These are phyloP conservation scores for Malaclemys terrapin DNA, from an alignment of 2,113 vertebrate genomes.

Conservation along the genomic window DNA sequence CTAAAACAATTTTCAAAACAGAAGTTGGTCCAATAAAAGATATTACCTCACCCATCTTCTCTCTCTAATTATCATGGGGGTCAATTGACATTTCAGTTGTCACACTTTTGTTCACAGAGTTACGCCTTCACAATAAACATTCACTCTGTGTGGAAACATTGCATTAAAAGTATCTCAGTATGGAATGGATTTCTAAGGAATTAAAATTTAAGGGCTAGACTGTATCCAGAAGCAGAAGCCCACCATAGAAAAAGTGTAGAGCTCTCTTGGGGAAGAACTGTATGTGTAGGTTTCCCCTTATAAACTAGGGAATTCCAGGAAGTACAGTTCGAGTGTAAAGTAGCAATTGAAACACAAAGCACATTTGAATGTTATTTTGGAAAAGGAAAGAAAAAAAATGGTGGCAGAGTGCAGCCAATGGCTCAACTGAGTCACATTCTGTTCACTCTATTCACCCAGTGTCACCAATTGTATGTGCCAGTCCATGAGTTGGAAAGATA, in stretches of 20 bases:
- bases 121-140: neutral
- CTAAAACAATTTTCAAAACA: neutral
- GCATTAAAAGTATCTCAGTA: neutral
- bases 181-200: neutral
- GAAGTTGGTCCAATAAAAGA: neutral
- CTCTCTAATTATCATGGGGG: neutral
- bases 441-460: neutral
- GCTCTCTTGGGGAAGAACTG: neutral
- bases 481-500: neutral
- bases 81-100: neutral
- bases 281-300: neutral
- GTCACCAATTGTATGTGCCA: neutral
- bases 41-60: neutral
- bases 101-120: neutral
- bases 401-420: neutral
- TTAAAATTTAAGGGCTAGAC: neutral
- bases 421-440: neutral
- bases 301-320: neutral
- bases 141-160: neutral
- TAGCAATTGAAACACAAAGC: neutral
- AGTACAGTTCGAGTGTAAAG: neutral
- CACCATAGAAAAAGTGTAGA: neutral
- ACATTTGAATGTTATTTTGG: neutral
- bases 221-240: neutral
- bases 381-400: neutral